Base-by-base conservation (phyloP, 2,888 invertebrate genomes). In the Himalopsyche kuldschensis region DNA sequence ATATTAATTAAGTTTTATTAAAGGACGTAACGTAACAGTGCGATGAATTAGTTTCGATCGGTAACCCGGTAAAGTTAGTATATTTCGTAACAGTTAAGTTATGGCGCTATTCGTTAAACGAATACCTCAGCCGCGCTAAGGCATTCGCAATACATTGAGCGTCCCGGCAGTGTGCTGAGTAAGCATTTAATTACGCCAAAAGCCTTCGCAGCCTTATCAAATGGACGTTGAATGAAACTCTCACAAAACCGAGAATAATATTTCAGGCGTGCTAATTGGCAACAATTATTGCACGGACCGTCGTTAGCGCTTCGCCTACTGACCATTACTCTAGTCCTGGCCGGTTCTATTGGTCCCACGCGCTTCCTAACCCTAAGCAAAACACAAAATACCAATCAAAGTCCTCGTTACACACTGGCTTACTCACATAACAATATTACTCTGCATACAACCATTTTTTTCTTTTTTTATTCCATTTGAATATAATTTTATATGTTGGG, bases 261-360 rank as follows among this genome's bases (percentile, higher is more conserved):
- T 76, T 35, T 76, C 76, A 76, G 76, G 35, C 35, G 35, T 27
- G 30, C 76, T 76, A 76, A 76, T 76, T 76, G 76, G 76, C 76
- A 32, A 76, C 41, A 76, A 76, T 76, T 76, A 76, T 76, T 76
- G 76, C 41, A 15, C 76, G 35, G 76, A 35, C 41, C 35, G 41
- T 76, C 76, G 76, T 76, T 76, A 76, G 76, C 76, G 76, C 76
- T 35, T 69, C 69, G 27, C 69, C 69, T 69, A 27, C 69, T 69
- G 69, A 69, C 69, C 69, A 69, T 69, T 69, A 69, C 69, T 69
- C 69, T 69, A 69, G 69, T 69, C 27, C 69, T 27, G 27, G 69
- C 27, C 69, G 27, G 4, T 24, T 69, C 69, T 69, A 27, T 69
- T 30, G 30, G 27, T 69, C 27, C 69, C 69, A 69, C 69, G 11